Evolutionary conservation across 2,888 invertebrate genomes (phyloP).

Genomic region (Rhagonycha lutea): DNA sequence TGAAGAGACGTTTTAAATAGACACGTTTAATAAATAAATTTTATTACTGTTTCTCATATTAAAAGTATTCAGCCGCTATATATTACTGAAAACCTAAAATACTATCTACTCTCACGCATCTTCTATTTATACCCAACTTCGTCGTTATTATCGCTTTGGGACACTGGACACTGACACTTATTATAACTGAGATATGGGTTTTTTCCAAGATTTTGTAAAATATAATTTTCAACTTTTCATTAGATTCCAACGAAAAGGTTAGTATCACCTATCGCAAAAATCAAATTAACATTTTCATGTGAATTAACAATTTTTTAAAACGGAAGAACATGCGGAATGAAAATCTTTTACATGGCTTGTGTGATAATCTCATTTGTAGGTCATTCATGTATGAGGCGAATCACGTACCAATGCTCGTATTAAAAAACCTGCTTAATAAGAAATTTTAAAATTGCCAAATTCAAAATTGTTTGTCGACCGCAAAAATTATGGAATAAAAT

Average conservation of each 20-base stretch:
- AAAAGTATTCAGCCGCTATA: constrained; percentile 22
- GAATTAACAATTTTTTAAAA: not conserved
- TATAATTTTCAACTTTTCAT: not conserved
- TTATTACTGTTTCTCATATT: constrained; percentile 5
- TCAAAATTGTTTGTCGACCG: not conserved
- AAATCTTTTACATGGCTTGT: not conserved
- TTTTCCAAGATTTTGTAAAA: not conserved
- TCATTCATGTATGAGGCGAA: not conserved
- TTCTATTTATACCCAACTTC: constrained; percentile 22
- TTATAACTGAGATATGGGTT: not conserved
- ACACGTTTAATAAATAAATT: not conserved
- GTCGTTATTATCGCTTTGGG: constrained; percentile 13
- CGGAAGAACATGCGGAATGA: not conserved
- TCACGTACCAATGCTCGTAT: not conserved
- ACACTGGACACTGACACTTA: constrained; percentile 2
- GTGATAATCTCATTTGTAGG: not conserved
- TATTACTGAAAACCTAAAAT: constrained; percentile 28
- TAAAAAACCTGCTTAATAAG: not conserved
- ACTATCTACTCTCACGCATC: constrained; percentile 23
- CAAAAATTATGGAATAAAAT: not conserved
- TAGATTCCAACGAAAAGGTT: not conserved
- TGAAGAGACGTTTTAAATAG: not conserved
- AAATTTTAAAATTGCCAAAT: not conserved
- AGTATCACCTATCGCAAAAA: not conserved
- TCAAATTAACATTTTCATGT: not conserved